These are phyloP conservation scores for Fopius arisanus DNA, from an alignment of 1,140 invertebrate species.

Conservation along the genomic window DNA sequence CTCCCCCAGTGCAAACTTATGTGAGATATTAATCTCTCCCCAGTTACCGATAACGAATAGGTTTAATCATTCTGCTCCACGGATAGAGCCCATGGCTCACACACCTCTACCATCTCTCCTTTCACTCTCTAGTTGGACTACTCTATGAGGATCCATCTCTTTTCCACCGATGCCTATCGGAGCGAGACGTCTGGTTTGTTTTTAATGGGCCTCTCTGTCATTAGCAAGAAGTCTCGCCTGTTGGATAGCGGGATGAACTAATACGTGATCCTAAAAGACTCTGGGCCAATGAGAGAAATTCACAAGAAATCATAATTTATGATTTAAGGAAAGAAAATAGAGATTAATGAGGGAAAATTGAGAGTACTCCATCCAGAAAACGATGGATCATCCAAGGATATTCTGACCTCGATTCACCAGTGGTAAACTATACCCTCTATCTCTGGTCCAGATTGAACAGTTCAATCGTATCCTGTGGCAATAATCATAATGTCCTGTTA, in stretches of 20 bases:
- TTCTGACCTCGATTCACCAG: background rate
- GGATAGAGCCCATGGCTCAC: constrained; percentile 15
- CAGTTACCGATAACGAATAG: constrained; percentile 28
- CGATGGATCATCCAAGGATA: background rate
- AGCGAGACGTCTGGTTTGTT: constrained; percentile 24
- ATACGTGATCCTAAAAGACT: constrained; percentile 14
- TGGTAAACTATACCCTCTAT: too few species aligned
- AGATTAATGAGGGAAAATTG: background rate
- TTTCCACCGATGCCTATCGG: constrained; percentile 29
- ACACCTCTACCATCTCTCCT: background rate
- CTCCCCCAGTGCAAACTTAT: background rate
- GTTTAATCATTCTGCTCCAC: constrained; percentile 26
- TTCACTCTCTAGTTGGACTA: background rate
- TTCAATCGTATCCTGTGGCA: background rate
- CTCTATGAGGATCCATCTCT: background rate
- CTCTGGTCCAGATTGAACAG: background rate
- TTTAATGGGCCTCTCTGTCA: constrained; percentile 24
- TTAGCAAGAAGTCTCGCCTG: constrained; percentile 16
- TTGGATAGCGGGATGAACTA: constrained; percentile 9
- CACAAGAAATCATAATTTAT: background rate
- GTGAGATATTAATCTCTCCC: constrained; percentile 30
- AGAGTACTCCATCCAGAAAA: background rate
- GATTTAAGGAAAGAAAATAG: background rate
- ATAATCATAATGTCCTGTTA: background rate
- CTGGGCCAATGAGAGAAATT: background rate